Base-by-base conservation (phyloP, 2,888 invertebrate genomes). In the Sclerodermus sp. region DNA sequence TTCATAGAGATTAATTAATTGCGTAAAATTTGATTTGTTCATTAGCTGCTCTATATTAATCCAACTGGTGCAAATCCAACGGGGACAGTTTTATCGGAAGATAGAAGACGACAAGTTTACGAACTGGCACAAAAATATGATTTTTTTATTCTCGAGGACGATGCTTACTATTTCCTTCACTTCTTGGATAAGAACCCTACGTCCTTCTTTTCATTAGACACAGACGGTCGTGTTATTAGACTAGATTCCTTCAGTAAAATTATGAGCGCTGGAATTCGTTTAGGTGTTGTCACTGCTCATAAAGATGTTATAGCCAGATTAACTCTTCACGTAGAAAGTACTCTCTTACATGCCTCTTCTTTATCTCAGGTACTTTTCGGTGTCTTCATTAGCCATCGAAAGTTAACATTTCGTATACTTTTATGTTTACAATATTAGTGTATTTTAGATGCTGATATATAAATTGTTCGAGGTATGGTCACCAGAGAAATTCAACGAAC, bases 21-120 rank as follows among this genome's bases (percentile, higher is more conserved):
- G 34, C 12, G 4, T 34, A 13, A 34, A 34, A 13, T 34, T 30
- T 30, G 37, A 44, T 42, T 51, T 41, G 16, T 51, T 44, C 1
- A 23, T 5, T 85, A 87, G 79, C 65, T 87, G 47, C 71, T 91
- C 53, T 91, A 90, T 76, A 72, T 87, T 1, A 89, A 89, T 62
- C 91, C 91, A 0, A 90, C 87, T 10, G 90, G 87, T 1, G 84
- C 85, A 16, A 92, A 92, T 71, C 91, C 91, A 1, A 86, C 88
- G 0, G 91, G 91, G 1, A 82, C 83, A 0, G 84, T 87, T 0
- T 77, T 90, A 18, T 79, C 87, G 0, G 79, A 83, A 40, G 82
- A 83, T 6, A 81, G 91, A 48, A 83, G 86, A 53, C 76, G 80
- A 47, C 81, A 83, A 73, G 84, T 92, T 18, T 91, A 91, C 68